Conservation (phyloP, 1,140 invertebrate genomes). For the Sinonovacula constricta region DNA sequence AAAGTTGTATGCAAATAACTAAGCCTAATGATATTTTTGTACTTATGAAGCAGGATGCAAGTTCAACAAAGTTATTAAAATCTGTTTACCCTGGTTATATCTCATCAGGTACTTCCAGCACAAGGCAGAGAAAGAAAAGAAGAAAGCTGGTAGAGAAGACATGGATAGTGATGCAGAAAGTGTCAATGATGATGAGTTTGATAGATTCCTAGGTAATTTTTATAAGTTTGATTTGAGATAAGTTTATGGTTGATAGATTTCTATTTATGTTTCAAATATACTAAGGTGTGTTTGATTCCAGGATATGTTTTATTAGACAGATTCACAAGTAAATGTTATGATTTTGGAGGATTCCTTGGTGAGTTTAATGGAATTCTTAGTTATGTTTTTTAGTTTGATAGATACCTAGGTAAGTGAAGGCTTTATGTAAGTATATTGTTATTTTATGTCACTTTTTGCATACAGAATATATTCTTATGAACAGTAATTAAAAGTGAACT, state of each 20-base stretch:
- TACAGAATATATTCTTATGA: no score
- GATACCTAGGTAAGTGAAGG: no score
- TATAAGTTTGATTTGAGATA: neutral
- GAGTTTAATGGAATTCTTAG: no score
- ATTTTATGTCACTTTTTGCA: no score
- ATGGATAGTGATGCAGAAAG: constrained; percentile 87
- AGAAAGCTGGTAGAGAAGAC: constrained; percentile 76
- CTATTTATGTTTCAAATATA: neutral
- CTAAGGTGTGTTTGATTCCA: neutral
- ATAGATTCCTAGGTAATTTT: constrained; percentile 75
- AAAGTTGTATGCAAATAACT: neutral
- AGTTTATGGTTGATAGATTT: neutral
- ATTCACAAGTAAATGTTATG: neutral
- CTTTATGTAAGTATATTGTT: no score
- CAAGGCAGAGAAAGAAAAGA: constrained; percentile 67
- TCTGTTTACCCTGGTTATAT: neutral
- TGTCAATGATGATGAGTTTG: constrained; percentile 93
- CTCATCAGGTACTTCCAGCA: constrained; percentile 69
- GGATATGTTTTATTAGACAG: neutral
- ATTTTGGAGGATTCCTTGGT: no score
- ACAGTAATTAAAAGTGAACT: no score
- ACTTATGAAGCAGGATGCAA: neutral
- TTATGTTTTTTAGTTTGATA: no score
- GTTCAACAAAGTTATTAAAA: neutral
- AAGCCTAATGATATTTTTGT: neutral